Evolutionary conservation across 1,140 invertebrate species (phyloP), one percentile per base, ranked within the genome.

Genomic region (Atta colombica): DNA sequence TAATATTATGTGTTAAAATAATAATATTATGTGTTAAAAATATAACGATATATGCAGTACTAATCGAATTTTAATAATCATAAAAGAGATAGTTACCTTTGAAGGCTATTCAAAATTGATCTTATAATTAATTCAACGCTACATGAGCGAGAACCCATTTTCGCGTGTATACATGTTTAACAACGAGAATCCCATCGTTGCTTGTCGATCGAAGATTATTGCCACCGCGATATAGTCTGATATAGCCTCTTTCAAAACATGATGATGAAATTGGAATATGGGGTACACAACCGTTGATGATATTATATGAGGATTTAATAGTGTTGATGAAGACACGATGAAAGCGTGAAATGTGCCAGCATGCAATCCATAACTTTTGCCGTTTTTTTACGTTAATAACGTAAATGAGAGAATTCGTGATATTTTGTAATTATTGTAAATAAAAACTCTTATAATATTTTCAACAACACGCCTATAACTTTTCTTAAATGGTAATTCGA

Each of bases 191-290:
- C 71, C 28, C 60, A 69, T 87, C 45, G 35, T 80, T 49, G 69
- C 12, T 7, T 31, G 74, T 10, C 53, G 88, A 87, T 61, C 71
- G 45, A 21, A 80, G 53, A 90, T 90, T 77, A 77, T 82, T 78
- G 45, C 72, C n/a, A 14, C n/a, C 21, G 51, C 35, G 31, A 74
- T 28, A 25, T 16, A 45, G 39, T 10, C 39, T 45, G 39, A 45
- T 45, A 45, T 74, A 77, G 71, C 35, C 60, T 75, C 65, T 81
- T 63, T 77, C 39, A 58, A 16, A 51, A 45, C 12, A 28, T 12
- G 66, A 61, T 28, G 53, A 72, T 16, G 18, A 68, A 53, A 89
- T 31, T 71, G 68, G 61, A 89, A 89, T 65, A 69, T 65, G 63
- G 21, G 5, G 45, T 3, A 51, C 45, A 66, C 25, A n/a, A 78